Conservation (phyloP, 2,888 invertebrate genomes). For the Drosophila robusta region DNA sequence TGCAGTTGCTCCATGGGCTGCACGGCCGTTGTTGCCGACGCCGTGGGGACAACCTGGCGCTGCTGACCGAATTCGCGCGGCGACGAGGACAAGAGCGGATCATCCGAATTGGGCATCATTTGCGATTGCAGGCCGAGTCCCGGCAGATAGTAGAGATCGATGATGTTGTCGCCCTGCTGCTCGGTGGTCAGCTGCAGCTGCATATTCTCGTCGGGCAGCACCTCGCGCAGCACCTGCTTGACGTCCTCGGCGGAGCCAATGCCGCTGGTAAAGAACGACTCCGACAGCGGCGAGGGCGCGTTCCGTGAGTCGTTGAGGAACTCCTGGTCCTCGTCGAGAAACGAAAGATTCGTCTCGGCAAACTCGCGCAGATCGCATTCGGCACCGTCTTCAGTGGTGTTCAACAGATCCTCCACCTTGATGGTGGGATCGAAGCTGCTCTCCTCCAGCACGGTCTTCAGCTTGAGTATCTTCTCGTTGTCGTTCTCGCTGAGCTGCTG, state of each 20-base stretch:
- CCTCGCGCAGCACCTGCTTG: conserved; percentile 93
- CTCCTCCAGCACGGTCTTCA: conserved; percentile 84
- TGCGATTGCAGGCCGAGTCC: conserved; percentile 89
- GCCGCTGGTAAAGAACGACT: conserved; percentile 92
- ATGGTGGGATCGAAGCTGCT: conserved; percentile 82
- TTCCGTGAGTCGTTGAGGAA: conserved; percentile 88
- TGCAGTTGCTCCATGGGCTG: conserved; percentile 46
- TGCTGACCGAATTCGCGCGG: conserved; percentile 90
- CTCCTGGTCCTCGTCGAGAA: conserved; percentile 85
- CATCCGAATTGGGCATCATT: conserved; percentile 95
- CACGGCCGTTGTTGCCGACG: conserved; percentile 18
- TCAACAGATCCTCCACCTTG: conserved; percentile 84
- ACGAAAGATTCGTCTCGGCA: conserved; percentile 84
- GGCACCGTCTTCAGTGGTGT: conserved; percentile 80
- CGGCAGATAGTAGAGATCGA: conserved; percentile 85
- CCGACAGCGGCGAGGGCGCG: conserved; percentile 92
- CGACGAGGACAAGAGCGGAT: conserved; percentile 92
- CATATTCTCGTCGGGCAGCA: conserved; percentile 91
- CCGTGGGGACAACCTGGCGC: conserved; percentile 51
- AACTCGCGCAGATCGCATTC: conserved; percentile 84
- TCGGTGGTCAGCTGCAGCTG: conserved; percentile 85
- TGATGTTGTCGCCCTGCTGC: conserved; percentile 84
- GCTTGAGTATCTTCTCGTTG: conserved; percentile 84
- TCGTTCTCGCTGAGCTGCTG: conserved; percentile 82
- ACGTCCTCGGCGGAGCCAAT: conserved; percentile 95